Percentiles rank a stretch among this genome's conserved stretches.
Conservation (phyloP, 2,113 vertebrate genomes). For the Bubo scandiacus region DNA sequence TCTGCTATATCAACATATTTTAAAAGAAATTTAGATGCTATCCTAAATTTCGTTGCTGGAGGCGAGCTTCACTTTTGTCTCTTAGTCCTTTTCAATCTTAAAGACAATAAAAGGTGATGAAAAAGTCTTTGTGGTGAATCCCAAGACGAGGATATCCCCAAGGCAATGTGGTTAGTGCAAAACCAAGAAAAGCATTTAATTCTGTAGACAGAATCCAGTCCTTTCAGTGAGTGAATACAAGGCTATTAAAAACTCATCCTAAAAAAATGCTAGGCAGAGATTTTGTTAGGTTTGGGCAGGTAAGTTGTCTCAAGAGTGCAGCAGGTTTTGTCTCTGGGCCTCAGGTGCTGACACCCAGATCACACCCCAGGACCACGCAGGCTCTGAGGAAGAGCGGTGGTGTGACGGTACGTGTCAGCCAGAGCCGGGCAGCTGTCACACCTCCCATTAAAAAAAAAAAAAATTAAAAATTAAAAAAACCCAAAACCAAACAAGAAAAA, state of each 20-base stretch:
- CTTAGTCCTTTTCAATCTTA: background rate
- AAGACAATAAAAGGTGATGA: constrained; percentile 17
- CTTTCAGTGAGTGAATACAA: background rate
- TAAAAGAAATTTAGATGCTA: background rate
- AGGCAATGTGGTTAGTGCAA: background rate
- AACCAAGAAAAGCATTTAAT: constrained; percentile 1
- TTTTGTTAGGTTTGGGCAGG: background rate
- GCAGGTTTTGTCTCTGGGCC: background rate
- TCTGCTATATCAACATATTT: background rate
- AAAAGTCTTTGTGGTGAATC: constrained; percentile 21
- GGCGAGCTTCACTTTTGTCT: background rate
- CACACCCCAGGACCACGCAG: background rate
- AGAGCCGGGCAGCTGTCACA: background rate
- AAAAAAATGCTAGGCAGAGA: background rate
- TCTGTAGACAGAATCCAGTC: background rate
- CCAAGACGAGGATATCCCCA: background rate
- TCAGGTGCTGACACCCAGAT: background rate
- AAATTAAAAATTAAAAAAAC: background rate
- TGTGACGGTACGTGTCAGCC: accelerated
- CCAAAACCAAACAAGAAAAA: too few species aligned
- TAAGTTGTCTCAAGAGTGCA: background rate
- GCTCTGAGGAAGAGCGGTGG: background rate
- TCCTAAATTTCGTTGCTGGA: background rate
- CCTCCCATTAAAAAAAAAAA: background rate
- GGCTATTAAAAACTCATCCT: background rate